phyloP scores from a whole-genome alignment of 2,113 vertebrate species.

The Centropristis striata region DNA sequence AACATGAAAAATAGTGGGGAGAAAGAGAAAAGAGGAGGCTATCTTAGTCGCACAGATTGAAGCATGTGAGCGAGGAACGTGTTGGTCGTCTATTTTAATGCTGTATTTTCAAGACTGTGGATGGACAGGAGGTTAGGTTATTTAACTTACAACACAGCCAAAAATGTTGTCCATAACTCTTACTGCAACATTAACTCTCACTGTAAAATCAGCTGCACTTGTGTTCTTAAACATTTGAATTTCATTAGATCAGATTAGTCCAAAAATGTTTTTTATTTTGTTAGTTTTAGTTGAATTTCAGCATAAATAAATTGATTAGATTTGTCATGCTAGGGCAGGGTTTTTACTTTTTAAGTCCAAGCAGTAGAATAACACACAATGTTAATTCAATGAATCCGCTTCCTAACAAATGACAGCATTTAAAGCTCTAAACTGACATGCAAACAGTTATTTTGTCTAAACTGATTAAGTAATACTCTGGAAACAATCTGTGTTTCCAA shows the following conservation, averaged over 20 bases:
- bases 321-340: not conserved
- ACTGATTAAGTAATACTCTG: not conserved
- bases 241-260: too few species aligned
- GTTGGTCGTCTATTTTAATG: slow-evolving; percentile 86
- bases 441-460: slow-evolving; percentile 6
- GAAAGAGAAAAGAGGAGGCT: slow-evolving; percentile 81
- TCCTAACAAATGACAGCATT: too few species aligned
- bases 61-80: slow-evolving; percentile 81
- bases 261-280: too few species aligned
- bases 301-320: not conserved
- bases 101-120: slow-evolving; percentile 87
- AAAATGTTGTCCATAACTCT: slow-evolving; percentile 87
- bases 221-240: not conserved
- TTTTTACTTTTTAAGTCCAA: too few species aligned
- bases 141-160: slow-evolving; percentile 81
- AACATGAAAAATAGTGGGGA: slow-evolving; percentile 93
- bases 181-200: slow-evolving; percentile 87
- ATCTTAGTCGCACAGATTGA: slow-evolving; percentile 73
- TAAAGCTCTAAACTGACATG: too few species aligned
- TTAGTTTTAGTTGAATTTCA: not conserved
- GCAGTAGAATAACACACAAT: too few species aligned
- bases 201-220: slow-evolving; percentile 87
- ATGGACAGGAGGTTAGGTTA: slow-evolving; percentile 88
- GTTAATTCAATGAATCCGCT: too few species aligned
- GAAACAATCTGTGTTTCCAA: not conserved